phyloP scores from a whole-genome alignment of 2,113 vertebrate genomes.

The Merops nubicus region DNA sequence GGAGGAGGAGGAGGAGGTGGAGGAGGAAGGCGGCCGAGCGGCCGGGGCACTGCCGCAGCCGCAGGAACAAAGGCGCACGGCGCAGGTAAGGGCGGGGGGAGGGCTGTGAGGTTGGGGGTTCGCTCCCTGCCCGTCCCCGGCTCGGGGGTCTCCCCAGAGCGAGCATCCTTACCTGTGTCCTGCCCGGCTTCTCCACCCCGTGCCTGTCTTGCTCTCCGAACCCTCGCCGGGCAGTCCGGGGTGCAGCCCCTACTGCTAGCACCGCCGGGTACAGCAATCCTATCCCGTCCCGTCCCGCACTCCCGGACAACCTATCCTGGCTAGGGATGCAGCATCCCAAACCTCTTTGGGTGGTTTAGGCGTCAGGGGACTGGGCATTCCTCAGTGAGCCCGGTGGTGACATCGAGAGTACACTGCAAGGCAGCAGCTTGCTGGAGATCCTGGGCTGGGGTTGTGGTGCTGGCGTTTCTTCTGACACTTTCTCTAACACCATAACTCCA shows the following conservation, averaged over 20 bases:
- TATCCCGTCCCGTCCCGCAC: neutral
- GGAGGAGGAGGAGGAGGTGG: neutral
- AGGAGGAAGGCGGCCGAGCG: neutral
- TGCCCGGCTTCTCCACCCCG: neutral
- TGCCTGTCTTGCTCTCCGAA: neutral
- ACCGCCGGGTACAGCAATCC: neutral
- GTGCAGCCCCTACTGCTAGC: neutral
- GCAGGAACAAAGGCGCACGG: conserved; percentile 16
- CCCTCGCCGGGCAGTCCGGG: neutral
- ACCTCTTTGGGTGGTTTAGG: neutral
- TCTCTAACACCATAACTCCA: neutral
- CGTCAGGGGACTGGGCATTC: neutral
- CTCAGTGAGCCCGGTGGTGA: neutral
- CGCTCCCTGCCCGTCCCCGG: neutral
- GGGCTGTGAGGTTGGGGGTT: too few relatives aligned
- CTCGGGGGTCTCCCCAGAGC: too few relatives aligned
- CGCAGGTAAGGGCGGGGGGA: neutral
- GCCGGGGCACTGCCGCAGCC: neutral
- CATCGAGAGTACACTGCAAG: neutral
- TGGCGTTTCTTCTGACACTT: neutral
- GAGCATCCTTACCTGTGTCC: neutral
- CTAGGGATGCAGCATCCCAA: neutral
- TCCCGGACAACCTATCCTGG: neutral
- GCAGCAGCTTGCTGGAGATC: neutral
- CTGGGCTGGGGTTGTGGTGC: neutral